phyloP scores from a whole-genome alignment of 2,113 vertebrate species.

The Sylvilagus bachmani region DNA sequence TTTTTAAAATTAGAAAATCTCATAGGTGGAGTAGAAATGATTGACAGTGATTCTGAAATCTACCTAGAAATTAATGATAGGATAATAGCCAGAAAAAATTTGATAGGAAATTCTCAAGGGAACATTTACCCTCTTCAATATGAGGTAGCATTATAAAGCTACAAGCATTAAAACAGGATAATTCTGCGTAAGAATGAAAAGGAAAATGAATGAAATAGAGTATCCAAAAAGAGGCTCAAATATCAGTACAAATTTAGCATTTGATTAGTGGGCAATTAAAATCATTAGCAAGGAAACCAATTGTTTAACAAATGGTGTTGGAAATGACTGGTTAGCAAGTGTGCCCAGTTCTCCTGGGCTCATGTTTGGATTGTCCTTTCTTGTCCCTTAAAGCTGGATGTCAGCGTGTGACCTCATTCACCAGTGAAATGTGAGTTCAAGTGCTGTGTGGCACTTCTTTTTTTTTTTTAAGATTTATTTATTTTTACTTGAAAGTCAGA shows the following conservation, averaged over 20 bases:
- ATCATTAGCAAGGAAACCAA: neutral
- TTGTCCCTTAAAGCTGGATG: neutral
- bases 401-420: neutral
- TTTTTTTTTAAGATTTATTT: too few species aligned
- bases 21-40: neutral
- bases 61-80: slow-evolving; percentile 22
- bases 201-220: slow-evolving; percentile 21
- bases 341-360: neutral
- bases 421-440: neutral
- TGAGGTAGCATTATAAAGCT: slow-evolving; percentile 13
- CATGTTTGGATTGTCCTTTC: neutral
- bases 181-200: neutral
- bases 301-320: neutral
- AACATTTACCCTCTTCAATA: slow-evolving; percentile 3
- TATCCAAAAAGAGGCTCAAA: neutral
- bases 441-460: too few species aligned
- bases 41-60: slow-evolving; percentile 40
- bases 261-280: neutral
- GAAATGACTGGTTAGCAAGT: neutral
- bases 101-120: neutral
- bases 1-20: neutral
- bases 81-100: neutral
- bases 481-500: too few species aligned
- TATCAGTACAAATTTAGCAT: neutral
- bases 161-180: neutral